A percentile compares a stretch with the other conserved stretches of the same genome.
Evolutionary conservation across 2,888 invertebrate genomes (phyloP).

Genomic region (Melolontha melolontha): DNA sequence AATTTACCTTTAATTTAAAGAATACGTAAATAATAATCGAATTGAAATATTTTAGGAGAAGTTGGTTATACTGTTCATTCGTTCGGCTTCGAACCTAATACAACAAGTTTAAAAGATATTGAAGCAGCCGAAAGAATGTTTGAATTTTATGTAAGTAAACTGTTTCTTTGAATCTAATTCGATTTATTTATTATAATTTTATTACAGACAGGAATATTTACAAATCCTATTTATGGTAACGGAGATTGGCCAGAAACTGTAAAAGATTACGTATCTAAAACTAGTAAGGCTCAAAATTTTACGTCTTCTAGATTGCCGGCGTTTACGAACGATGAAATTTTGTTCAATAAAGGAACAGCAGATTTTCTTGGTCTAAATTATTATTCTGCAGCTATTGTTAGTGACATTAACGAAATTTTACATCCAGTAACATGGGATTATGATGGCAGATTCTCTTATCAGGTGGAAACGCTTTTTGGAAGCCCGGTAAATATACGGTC

Average conservation of each 20-base stretch:
- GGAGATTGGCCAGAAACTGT: conserved; percentile 69
- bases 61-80: conserved; percentile 71
- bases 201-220: conserved; percentile 65
- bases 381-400: conserved; percentile 65
- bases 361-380: conserved; percentile 78
- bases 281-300: conserved; percentile 64
- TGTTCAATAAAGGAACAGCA: conserved; percentile 65
- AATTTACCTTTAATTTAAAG: too few species aligned
- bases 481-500: conserved; percentile 7
- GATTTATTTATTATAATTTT: neutral
- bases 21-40: too few species aligned
- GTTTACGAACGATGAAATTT: conserved; percentile 64
- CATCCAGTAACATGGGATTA: conserved; percentile 20
- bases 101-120: conserved; percentile 64
- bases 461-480: neutral
- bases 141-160: conserved; percentile 37
- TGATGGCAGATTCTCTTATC: conserved; percentile 30
- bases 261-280: conserved; percentile 63
- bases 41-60: neutral
- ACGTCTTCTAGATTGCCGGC: conserved; percentile 64
- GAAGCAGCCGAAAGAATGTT: conserved; percentile 68
- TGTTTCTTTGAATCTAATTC: neutral
- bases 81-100: conserved; percentile 69
- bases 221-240: conserved; percentile 65
- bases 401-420: conserved; percentile 9